phyloP scores from a whole-genome alignment of 1,140 invertebrate species.

The Heliconius congener region DNA sequence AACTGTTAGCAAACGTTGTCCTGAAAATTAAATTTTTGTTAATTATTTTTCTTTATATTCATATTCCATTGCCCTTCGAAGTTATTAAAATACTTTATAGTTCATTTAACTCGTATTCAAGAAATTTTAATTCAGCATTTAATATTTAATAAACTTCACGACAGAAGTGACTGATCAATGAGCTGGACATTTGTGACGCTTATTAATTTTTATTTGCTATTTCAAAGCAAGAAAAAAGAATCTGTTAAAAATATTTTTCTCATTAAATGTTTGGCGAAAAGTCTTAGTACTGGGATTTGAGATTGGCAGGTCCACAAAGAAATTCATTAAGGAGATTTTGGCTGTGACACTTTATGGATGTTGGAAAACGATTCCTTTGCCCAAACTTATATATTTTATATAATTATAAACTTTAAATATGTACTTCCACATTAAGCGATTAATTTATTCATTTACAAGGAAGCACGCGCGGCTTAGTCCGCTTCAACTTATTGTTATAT shows the following conservation, averaged over 20 bases:
- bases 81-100: constrained; percentile 5
- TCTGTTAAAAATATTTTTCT: constrained; percentile 9
- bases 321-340: constrained; percentile 39
- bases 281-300: constrained; percentile 12
- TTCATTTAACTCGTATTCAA: constrained; percentile 11
- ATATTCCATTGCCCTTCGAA: neutral
- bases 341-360: constrained; percentile 32
- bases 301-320: constrained; percentile 30
- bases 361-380: neutral
- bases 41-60: constrained; percentile 7
- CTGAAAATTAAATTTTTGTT: constrained; percentile 1
- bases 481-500: too few species aligned
- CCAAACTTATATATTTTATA: neutral
- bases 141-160: neutral
- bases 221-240: neutral
- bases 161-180: neutral
- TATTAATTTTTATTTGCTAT: constrained; percentile 3
- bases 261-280: constrained; percentile 12
- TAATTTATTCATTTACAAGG: too few species aligned
- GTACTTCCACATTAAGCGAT: too few species aligned
- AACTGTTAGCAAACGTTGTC: neutral
- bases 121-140: neutral
- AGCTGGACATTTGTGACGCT: constrained; percentile 2
- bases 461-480: too few species aligned
- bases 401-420: neutral